Evolutionary conservation across 2,888 invertebrate species (phyloP).

Genomic region (Cantharis rufa): DNA sequence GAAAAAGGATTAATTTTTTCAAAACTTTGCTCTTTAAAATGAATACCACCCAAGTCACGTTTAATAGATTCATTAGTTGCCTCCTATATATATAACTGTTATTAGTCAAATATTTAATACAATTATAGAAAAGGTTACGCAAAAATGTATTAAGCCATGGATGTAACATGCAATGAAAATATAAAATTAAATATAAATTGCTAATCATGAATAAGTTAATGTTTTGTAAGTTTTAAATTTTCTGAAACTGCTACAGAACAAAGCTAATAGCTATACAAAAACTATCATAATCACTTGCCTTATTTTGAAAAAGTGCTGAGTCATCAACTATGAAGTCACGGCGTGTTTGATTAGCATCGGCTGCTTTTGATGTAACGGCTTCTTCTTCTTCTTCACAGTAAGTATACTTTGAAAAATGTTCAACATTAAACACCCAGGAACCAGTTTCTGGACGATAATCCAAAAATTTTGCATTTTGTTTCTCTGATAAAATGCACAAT

Average conservation of each 20-base stretch:
- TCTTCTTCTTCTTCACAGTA: constrained; percentile 86
- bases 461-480: constrained; percentile 87
- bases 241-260: too few relatives aligned
- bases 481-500: constrained; percentile 80
- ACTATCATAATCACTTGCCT: background rate
- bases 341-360: background rate
- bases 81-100: background rate
- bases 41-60: constrained; percentile 9
- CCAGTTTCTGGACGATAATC: constrained; percentile 96
- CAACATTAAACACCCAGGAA: constrained; percentile 95
- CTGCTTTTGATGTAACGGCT: background rate
- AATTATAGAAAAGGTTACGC: background rate
- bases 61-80: background rate
- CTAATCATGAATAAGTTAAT: too few relatives aligned
- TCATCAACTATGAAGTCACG: background rate
- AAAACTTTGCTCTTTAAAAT: background rate
- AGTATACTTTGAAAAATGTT: constrained; percentile 95
- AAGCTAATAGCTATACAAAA: too few relatives aligned
- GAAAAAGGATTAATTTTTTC: background rate
- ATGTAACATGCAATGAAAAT: background rate
- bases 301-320: background rate
- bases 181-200: background rate
- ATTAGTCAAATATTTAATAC: background rate
- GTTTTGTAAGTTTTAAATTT: too few relatives aligned
- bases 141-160: too few relatives aligned